Evolutionary conservation across 53 echinoderm and acorn worm genomes (phyloP).

Genomic region (Paracentrotus lividus): DNA sequence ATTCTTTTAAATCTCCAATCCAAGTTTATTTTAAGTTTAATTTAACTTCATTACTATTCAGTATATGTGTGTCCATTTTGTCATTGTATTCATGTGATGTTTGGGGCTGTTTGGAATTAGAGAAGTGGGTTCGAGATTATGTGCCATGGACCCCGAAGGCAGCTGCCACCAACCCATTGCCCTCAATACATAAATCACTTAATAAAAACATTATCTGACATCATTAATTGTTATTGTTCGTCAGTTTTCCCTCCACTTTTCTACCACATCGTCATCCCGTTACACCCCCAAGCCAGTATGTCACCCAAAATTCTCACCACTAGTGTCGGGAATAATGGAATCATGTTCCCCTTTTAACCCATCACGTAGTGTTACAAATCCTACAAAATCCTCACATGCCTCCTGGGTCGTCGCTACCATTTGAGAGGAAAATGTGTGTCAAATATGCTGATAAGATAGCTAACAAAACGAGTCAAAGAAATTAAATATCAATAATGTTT

Average conservation of each 20-base stretch:
- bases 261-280: not conserved
- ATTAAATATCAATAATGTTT: too few species aligned
- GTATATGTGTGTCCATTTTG: not conserved
- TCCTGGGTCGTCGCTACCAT: too few species aligned
- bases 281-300: too few species aligned
- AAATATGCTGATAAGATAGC: too few species aligned
- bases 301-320: not conserved
- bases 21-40: too few species aligned
- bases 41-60: too few species aligned
- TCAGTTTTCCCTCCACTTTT: not conserved
- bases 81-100: not conserved
- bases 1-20: too few species aligned
- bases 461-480: too few species aligned
- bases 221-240: not conserved
- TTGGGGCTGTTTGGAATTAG: not conserved
- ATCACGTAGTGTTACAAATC: too few species aligned
- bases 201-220: not conserved
- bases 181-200: conserved; percentile 2
- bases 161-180: not conserved
- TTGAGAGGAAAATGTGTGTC: too few species aligned
- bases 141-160: not conserved
- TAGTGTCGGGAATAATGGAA: not conserved
- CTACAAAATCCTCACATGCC: too few species aligned
- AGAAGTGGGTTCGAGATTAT: not conserved
- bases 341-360: conserved; percentile 18